Evolutionary conservation across 37 sponge, comb jelly and placozoan species (phyloP), one percentile per base, ranked within the genome.

Genomic region (Halichondria panicea): DNA sequence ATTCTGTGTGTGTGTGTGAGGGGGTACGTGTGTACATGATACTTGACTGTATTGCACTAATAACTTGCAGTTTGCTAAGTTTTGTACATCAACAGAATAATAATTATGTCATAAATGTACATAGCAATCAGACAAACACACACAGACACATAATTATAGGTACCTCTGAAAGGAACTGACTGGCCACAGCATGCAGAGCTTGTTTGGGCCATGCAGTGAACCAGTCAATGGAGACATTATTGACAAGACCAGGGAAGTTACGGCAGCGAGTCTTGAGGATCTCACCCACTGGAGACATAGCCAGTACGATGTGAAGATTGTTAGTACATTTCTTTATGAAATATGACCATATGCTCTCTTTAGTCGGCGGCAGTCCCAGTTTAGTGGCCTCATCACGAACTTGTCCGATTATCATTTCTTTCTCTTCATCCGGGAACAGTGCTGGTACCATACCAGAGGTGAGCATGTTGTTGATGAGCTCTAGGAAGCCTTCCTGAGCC

Each of bases 401-500:
- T 70, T 94, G 84, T 67, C 87, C 87, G 56, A 93, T 84, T 43
- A 97, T 82, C 18, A 72, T 76, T 53, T 98, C 99, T 66, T 93
- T 95, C 68, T 98, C 99, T 68, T 98, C 99, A 82, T 98, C 99
- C 61, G 94, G 79, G 66, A 93, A 95, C 36, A 98, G 82, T 25
- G 96, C 96, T 11, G 99, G 99, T 18, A 98, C 99, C 99, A 95
- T 95, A 6, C 99, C 99, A 62, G 94, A 89, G 3, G 99, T 98
- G 63, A 98, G 73, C 99, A 98, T 98, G 89, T 98, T 98, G 80
- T 98, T 98, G 44, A 98, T 85, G 24, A 93, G 81, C 74, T 98
- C 99, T 56, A 98, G 90, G 75, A 98, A 98, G 4, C 99, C 96
- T 80, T 98, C 99, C 62, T 98, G 96, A 9, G 95, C 99, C 42